Conservation (phyloP, 2,113 vertebrate genomes). For the Istiophorus platypterus region DNA sequence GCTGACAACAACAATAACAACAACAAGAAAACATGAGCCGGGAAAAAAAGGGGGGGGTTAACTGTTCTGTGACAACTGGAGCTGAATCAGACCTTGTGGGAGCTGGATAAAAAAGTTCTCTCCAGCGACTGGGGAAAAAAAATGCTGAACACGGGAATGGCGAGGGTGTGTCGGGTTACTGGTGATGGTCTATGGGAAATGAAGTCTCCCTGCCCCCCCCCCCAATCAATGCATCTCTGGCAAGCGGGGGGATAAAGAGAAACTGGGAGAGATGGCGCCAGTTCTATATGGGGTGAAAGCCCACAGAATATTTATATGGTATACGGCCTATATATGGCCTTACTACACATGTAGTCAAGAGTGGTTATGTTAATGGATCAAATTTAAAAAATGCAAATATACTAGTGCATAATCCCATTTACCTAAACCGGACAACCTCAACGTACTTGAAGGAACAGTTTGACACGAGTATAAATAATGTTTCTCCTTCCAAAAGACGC, state of each 20-base stretch:
- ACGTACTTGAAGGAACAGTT: no score
- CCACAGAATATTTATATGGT: background rate
- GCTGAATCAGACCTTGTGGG: slow-evolving; percentile 74
- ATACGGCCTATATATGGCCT: no score
- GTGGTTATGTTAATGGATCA: no score
- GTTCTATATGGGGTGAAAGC: slow-evolving; percentile 9
- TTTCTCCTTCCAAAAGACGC: no score
- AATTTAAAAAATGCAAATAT: no score
- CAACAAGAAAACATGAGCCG: slow-evolving; percentile 25
- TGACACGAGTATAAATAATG: no score
- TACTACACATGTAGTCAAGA: no score
- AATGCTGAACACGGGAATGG: slow-evolving; percentile 65
- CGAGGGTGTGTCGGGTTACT: slow-evolving; percentile 45
- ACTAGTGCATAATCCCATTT: no score
- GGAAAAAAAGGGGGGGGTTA: slow-evolving; percentile 14
- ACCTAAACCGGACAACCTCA: no score
- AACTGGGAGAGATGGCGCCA: slow-evolving; percentile 2
- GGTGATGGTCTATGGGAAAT: slow-evolving; percentile 64
- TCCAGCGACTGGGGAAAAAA: slow-evolving; percentile 63
- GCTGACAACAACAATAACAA: background rate
- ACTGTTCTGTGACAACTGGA: slow-evolving; percentile 35
- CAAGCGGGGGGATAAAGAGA: slow-evolving; percentile 31
- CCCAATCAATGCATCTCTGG: slow-evolving; percentile 33
- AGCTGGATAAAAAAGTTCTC: slow-evolving; percentile 56
- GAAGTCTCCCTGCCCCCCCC: slow-evolving; percentile 62